Evolutionary conservation across 2,113 vertebrate species (phyloP), one percentile per base, ranked within the genome.

Genomic region (Poeciliopsis turrubarensis): DNA sequence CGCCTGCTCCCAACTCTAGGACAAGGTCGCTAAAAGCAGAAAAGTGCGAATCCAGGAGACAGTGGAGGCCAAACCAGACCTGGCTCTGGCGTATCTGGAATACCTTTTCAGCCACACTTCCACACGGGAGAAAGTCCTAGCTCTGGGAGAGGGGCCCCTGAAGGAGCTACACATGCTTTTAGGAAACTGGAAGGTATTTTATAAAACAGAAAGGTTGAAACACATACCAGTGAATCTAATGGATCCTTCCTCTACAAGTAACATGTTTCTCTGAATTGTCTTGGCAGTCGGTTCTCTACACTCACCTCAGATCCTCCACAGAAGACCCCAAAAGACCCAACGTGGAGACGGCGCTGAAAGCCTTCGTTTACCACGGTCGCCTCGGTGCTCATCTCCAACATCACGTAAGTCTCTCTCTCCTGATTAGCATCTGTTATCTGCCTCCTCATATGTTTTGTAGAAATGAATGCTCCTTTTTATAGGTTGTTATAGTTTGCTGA

Each of bases 21-120:
- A 44, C 22, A 84, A 86, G 15, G 78, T 65, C 0, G 31, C 78
- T 1, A 65, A 86, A 0, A 61, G 62, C 13, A 92, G 92, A 8
- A 94, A 90, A 80, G 96, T 97, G 11, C 93, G 68, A 3, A 95
- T 97, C 82, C 89, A 89, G 0, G 94, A 95, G 69, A 89, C 90
- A 0, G 76, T 66, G 0, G 94, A 96, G 12, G 84, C 91, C 0
- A 97, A 96, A 83, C 96, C 97, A 0, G 94, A 95, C 29, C 68
- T 99, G 79, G 97, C 95, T 0, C n/a, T 98, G 76, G 89, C 92
- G 62, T 99, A 97, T 77, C 47, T 96, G 77, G 96, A 99, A 22
- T 95, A 97, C 81, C 81, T 99, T 75, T 75, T 99, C 80, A 94
- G 89, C 60, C 92, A 94, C 66, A 87, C 89, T 4, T 89, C 94